Evolutionary conservation across 2,888 invertebrate genomes (phyloP), one percentile per base, ranked within the genome.

Genomic region (Rhimphoctona megacephalus): DNA sequence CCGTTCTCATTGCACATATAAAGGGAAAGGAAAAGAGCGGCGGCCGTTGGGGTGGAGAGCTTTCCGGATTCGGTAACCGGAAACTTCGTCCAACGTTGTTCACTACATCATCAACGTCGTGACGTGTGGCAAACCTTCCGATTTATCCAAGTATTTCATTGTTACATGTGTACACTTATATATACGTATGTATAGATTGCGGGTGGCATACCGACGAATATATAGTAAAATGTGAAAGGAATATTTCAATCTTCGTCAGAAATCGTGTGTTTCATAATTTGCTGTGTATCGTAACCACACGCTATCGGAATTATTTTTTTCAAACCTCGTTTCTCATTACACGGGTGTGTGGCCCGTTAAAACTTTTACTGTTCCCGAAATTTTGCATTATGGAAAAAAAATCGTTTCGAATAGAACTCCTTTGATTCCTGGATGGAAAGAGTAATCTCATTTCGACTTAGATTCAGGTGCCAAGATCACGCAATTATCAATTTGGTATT

Each of bases 31-130:
- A 3, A 57, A 57, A 25, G 25, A 14, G 14, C 14, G 25, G 25
- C 11, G 4, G 14, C 7, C 6, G 30, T 30, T 22, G 54, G 17
- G 14, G 17, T 14, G 7, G 30, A 4, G 30, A 1, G 36, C 25
- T 77, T 77, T 61, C 77, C 61, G 76, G 77, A 49, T 66, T 66
- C 49, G 49, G 64, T 33, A 77, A 77, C 49, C 66, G 49, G 36
- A 66, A 77, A 77, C 66, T 77, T 77, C 49, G 25, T 22, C 33
- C 33, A 77, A 36, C 77, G 17, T 77, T 77, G 25, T 30, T 46
- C 64, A 33, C 61, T 43, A n/a, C 77, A 66, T 49, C 77, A 66
- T 66, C 30, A 22, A 66, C 30, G 36, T 46, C 46, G 76, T 46
- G 43, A 52, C 46, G 61, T 64, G 61, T 19, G 6, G 76, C 61